A percentile compares a stretch with the other conserved stretches of the same genome.
These are phyloP conservation scores for Drosophila colorata DNA, from an alignment of 2,888 invertebrate genomes.

Conservation along the genomic window DNA sequence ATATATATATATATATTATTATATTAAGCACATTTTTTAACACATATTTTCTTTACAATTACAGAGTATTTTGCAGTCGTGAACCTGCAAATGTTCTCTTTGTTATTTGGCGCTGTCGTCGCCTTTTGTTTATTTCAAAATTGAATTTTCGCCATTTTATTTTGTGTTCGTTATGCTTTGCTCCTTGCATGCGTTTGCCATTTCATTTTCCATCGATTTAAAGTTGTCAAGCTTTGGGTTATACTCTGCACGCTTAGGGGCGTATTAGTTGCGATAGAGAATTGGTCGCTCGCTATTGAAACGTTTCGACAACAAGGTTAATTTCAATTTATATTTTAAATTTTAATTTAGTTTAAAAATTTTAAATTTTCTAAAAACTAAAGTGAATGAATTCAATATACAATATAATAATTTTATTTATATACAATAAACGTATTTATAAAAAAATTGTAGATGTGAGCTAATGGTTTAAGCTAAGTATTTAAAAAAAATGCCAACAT, in stretches of 20 bases:
- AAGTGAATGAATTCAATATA: too few relatives aligned
- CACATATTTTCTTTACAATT: not conserved
- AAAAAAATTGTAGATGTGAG: too few relatives aligned
- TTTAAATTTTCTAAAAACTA: too few relatives aligned
- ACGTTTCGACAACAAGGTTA: too few relatives aligned
- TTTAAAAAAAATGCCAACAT: not conserved
- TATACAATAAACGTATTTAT: too few relatives aligned
- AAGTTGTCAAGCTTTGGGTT: conserved; percentile 39
- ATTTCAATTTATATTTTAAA: too few relatives aligned
- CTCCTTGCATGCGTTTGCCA: conserved; percentile 36
- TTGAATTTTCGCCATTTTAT: conserved; percentile 71
- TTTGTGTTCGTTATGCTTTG: conserved; percentile 24
- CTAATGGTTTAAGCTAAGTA: too few relatives aligned
- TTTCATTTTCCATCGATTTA: conserved; percentile 65
- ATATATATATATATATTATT: too few relatives aligned
- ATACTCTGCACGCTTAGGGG: conserved; percentile 20
- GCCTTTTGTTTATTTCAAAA: conserved; percentile 76
- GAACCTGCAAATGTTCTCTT: not conserved
- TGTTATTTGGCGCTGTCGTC: conserved; percentile 18
- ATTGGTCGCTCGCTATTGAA: too few relatives aligned
- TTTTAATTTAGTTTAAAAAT: too few relatives aligned
- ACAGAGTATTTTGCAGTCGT: conserved; percentile 9
- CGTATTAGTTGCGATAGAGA: not conserved
- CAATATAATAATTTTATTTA: too few relatives aligned
- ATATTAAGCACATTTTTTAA: too few relatives aligned